Evolutionary conservation across 2,797 vertebrate species (phyloP), one percentile per base, ranked within the genome.

Genomic region (Clamator glandarius): DNA sequence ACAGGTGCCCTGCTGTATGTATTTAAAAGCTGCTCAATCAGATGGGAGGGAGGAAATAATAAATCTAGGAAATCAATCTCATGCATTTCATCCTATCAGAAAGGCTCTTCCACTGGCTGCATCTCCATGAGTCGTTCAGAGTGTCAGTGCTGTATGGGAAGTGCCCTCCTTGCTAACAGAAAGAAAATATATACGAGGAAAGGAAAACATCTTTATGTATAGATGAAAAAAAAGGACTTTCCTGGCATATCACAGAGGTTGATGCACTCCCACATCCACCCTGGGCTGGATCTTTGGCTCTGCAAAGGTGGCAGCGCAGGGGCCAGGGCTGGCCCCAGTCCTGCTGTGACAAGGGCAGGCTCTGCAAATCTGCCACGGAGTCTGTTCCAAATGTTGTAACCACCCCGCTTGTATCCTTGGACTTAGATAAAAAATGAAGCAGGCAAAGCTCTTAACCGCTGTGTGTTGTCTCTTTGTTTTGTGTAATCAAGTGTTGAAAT

Each of bases 401-500:
- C 0, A 0, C 75, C 15, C 42, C 2, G 3, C 63, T 54, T 57
- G 35, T 36, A 6, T 51, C 73, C 36, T n/a, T 64, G 11, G 29
- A 21, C 82, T 84, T 63, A 41, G 76, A 81, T 74, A 73, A 69
- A 81, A 89, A 81, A 42, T 54, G 68, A 79, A 83, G 42, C 42
- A 69, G 33, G 63, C 79, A 73, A 23, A 66, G 67, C 87, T 90
- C 39, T 84, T 84, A 92, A 84, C 55, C 2, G 3, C 83, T 81
- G 76, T 39, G 36, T 77, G 57, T 91, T 92, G 73, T 89, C 85
- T 93, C 74, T 93, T 94, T 75, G 69, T 96, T 94, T 89, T 84
- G 68, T 84, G 80, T 93, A 93, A 94, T 92, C 83, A 91, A 77
- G 83, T 63, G 63, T 23, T 92, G 91, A 95, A 95, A 92, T 76